A percentile compares a stretch with the other conserved stretches of the same genome.
Conservation (phyloP, 2,888 invertebrate genomes). For the Ecliptopera silaceata region DNA sequence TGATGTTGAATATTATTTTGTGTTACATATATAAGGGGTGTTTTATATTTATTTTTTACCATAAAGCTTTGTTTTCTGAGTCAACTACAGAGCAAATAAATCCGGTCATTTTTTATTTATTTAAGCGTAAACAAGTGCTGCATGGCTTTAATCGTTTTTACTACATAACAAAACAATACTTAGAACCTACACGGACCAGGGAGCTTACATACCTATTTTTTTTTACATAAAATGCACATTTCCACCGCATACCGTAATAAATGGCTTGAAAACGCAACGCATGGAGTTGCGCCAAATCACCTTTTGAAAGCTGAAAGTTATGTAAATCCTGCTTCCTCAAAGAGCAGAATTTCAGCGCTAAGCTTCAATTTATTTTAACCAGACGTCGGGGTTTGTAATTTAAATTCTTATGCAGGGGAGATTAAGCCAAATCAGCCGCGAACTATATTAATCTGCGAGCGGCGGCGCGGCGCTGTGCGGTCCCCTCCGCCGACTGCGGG, state of each 20-base stretch:
- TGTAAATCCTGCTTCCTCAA: constrained; percentile 20
- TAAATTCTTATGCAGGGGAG: constrained; percentile 4
- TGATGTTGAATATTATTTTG: neutral
- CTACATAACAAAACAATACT: too few species aligned
- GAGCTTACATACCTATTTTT: too few species aligned
- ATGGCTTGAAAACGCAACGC: constrained; percentile 3
- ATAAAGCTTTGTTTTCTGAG: too few species aligned
- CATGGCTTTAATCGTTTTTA: too few species aligned
- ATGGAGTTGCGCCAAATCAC: constrained; percentile 12
- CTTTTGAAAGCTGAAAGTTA: constrained; percentile 20
- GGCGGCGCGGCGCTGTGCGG: too few species aligned
- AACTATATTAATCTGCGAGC: too few species aligned
- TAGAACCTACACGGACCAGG: too few species aligned
- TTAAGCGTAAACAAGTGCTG: too few species aligned
- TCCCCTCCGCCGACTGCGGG: too few species aligned
- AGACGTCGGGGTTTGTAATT: constrained; percentile 8
- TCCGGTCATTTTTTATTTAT: too few species aligned
- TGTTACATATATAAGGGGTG: neutral
- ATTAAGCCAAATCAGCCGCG: neutral
- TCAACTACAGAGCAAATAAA: too few species aligned
- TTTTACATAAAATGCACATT: neutral
- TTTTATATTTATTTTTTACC: too few species aligned
- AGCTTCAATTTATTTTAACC: constrained; percentile 13
- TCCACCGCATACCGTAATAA: neutral
- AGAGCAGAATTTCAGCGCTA: constrained; percentile 11